Base-by-base conservation (phyloP, 2,113 vertebrate genomes). In the Aegotheles bennettii region DNA sequence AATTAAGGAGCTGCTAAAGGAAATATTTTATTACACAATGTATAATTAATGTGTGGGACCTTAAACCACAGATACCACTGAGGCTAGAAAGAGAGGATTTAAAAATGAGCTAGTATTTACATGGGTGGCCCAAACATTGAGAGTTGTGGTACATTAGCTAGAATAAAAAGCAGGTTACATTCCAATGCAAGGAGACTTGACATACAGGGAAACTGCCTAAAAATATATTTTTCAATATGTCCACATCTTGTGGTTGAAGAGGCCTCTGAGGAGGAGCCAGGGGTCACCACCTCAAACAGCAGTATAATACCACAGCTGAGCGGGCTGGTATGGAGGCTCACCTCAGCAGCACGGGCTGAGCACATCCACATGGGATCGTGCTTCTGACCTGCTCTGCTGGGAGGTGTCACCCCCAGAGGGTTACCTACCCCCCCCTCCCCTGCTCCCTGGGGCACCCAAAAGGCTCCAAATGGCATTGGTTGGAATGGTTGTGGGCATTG, bases 61-160 rank as follows among this genome's bases (percentile, higher is more conserved):
- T 92, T 87, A 89, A 93, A 60, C 89, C 89, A 89, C 94, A 93
- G 73, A 82, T 69, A 96, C 77, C 84, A 84, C 61, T 82, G 87
- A 84, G 87, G 77, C 56, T 53, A 91, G 77, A 70, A 90, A 78
- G 38, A 81, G 36, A 95, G 43, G 47, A 56, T 92, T 88, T 75
- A 51, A 68, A 92, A 94, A 69, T 31, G 48, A 40, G n/a, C 25
- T 74, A 40, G 6, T 78, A 40, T 79, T 95, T 87, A 40, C 68
- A 60, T 8, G 18, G 48, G 53, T 35, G 73, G 15, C 67, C 45
- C 23, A 45, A 90, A 61, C 51, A 36, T 17, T 48, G 77, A 74
- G 35, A 89, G 35, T 20, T 1, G 1, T 6, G n/a, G 65, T 26
- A 36, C 20, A 56, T 64, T 31, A 51, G 16, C 50, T 59, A 35